These are phyloP conservation scores for Microdon myrmicae DNA, from an alignment of 2,888 invertebrate genomes.

Conservation along the genomic window DNA sequence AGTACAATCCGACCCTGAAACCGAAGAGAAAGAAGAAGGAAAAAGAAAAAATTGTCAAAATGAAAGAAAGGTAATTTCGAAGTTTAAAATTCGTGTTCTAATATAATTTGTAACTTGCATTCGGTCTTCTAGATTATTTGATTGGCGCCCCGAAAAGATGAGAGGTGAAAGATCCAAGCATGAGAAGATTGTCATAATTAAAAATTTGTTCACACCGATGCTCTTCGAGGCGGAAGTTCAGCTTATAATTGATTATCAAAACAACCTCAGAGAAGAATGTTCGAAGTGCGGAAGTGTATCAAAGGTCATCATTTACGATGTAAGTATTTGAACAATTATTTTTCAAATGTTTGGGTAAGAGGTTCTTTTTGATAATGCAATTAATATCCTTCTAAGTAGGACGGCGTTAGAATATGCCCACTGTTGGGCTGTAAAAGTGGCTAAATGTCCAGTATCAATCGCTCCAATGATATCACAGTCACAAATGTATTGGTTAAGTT, in stretches of 20 bases:
- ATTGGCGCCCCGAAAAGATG: slow-evolving; percentile 95
- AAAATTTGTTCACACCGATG: slow-evolving; percentile 89
- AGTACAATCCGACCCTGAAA: slow-evolving; percentile 90
- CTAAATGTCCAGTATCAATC: too few species aligned
- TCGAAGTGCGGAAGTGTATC: slow-evolving; percentile 90
- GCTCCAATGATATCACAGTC: too few species aligned
- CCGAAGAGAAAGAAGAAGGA: slow-evolving; percentile 91
- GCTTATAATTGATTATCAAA: slow-evolving; percentile 88
- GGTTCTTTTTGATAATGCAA: not conserved
- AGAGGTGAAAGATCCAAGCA: slow-evolving; percentile 86
- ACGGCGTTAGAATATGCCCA: not conserved
- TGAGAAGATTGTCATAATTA: slow-evolving; percentile 91
- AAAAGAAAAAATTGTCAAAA: slow-evolving; percentile 89
- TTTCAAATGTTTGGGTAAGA: not conserved
- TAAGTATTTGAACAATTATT: slow-evolving; percentile 67
- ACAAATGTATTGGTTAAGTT: too few species aligned
- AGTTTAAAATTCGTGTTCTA: not conserved
- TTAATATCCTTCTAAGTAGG: not conserved
- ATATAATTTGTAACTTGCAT: not conserved
- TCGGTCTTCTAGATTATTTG: slow-evolving; percentile 76
- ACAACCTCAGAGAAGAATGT: slow-evolving; percentile 90
- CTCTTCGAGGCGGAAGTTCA: slow-evolving; percentile 91
- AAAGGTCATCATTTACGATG: slow-evolving; percentile 91
- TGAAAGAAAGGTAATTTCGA: slow-evolving; percentile 84
- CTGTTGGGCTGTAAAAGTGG: too few species aligned